A percentile compares a stretch with the other conserved stretches of the same genome.
These are phyloP conservation scores for Muraenolepis orangiensis DNA, from an alignment of 2,797 vertebrate genomes.

Conservation along the genomic window DNA sequence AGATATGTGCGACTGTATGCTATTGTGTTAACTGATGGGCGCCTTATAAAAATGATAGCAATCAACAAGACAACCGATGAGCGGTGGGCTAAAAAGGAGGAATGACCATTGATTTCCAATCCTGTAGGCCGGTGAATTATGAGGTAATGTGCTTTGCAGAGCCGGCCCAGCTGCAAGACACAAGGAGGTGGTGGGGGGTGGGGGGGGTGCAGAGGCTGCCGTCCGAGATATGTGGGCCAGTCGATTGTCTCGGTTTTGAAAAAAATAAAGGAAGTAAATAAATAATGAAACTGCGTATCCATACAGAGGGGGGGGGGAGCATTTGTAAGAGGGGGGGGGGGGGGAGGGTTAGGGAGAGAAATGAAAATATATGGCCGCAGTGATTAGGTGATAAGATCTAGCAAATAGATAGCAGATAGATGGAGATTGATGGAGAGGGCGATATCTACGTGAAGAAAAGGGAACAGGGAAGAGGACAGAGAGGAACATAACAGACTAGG, in stretches of 20 bases:
- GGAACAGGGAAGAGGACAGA: neutral
- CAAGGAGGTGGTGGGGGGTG: conserved; percentile 37
- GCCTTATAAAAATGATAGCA: conserved; percentile 58
- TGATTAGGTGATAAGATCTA: conserved; percentile 4
- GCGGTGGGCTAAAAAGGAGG: conserved; percentile 45
- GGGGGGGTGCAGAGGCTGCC: conserved; percentile 33
- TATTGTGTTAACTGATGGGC: conserved; percentile 52
- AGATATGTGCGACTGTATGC: conserved; percentile 49
- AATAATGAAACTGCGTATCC: conserved; percentile 5
- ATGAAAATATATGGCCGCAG: neutral
- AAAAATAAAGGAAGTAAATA: conserved; percentile 32
- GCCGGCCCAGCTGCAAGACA: conserved; percentile 56
- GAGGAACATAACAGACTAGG: neutral
- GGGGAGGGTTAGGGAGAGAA: conserved; percentile 1
- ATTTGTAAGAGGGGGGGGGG: conserved; percentile 11
- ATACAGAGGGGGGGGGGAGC: conserved; percentile 16
- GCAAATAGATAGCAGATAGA: conserved; percentile 7
- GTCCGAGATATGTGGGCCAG: conserved; percentile 54
- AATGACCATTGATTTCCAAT: conserved; percentile 62
- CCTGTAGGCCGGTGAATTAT: conserved; percentile 44
- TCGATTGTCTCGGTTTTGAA: conserved; percentile 51
- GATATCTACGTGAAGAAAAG: neutral
- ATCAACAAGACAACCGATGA: conserved; percentile 57
- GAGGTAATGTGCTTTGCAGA: conserved; percentile 38
- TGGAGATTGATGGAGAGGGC: conserved; percentile 2